phyloP scores from a whole-genome alignment of 30 jellyfish, hydroid and myxozoan species.

The Turritopsis rubra region DNA sequence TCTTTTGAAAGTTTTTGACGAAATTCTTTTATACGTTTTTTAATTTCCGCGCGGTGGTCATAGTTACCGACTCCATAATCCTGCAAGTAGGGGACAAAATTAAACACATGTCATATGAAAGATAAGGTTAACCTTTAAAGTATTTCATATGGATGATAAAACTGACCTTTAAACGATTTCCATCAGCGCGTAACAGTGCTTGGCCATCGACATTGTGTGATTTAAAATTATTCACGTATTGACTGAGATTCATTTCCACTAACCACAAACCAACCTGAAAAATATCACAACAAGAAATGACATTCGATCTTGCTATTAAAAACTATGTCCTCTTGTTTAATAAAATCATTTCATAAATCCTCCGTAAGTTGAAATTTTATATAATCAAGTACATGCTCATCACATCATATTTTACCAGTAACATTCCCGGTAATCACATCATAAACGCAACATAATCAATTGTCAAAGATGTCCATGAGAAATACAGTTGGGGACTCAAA shows the following conservation, averaged over 20 bases:
- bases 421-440: too few relatives aligned
- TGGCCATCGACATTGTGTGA: constrained; percentile 63
- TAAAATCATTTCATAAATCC: too few relatives aligned
- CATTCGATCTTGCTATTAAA: too few relatives aligned
- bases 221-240: constrained; percentile 63
- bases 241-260: constrained; percentile 52
- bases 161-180: constrained; percentile 65
- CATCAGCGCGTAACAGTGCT: constrained; percentile 48
- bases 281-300: not conserved
- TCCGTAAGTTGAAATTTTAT: too few relatives aligned
- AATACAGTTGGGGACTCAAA: too few relatives aligned
- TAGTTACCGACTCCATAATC: constrained; percentile 68
- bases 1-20: constrained; percentile 44
- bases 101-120: not conserved
- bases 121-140: not conserved
- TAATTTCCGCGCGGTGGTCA: constrained; percentile 69
- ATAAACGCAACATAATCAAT: too few relatives aligned
- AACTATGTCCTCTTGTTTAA: too few relatives aligned
- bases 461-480: too few relatives aligned
- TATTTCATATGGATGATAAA: not conserved
- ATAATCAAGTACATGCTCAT: too few relatives aligned
- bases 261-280: constrained; percentile 81
- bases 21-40: constrained; percentile 70
- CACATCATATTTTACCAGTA: too few relatives aligned
- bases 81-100: constrained; percentile 20